Evolutionary conservation across 30 jellyfish, hydroid and myxozoan species (phyloP).

Genomic region (Sanderia malayensis): DNA sequence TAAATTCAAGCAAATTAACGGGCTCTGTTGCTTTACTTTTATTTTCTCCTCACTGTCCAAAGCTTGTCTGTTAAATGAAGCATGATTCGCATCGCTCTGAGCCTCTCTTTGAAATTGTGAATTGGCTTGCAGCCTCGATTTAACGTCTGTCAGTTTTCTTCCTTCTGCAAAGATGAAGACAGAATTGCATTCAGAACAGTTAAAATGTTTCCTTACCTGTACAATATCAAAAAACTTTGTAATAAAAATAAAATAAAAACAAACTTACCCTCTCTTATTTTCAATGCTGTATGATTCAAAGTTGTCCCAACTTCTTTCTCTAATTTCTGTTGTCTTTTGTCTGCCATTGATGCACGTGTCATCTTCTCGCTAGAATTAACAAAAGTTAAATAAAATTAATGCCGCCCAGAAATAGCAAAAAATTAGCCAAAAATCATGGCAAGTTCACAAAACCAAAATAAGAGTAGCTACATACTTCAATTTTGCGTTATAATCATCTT

Average conservation of each 20-base stretch:
- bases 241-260: too few relatives aligned
- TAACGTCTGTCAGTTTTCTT: conserved; percentile 69
- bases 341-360: conserved; percentile 20
- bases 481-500: conserved; percentile 40
- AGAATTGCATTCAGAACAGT: too few relatives aligned
- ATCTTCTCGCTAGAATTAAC: conserved; percentile 25
- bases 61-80: conserved; percentile 59
- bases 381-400: too few relatives aligned
- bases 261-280: conserved; percentile 43
- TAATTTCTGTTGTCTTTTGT: conserved; percentile 25
- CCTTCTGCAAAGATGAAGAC: conserved; percentile 62
- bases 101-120: conserved; percentile 49
- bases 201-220: too few relatives aligned
- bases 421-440: too few relatives aligned
- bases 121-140: conserved; percentile 39
- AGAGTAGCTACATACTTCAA: too few relatives aligned
- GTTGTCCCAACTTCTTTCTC: conserved; percentile 35
- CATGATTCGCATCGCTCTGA: conserved; percentile 43
- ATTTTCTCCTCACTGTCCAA: conserved; percentile 62
- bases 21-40: conserved; percentile 35
- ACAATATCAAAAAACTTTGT: too few relatives aligned
- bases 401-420: too few relatives aligned
- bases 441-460: too few relatives aligned
- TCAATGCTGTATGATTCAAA: conserved; percentile 28
- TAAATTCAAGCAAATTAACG: background rate